phyloP scores from a whole-genome alignment of 2,797 vertebrate genomes.

The Onychomys arenicola region DNA sequence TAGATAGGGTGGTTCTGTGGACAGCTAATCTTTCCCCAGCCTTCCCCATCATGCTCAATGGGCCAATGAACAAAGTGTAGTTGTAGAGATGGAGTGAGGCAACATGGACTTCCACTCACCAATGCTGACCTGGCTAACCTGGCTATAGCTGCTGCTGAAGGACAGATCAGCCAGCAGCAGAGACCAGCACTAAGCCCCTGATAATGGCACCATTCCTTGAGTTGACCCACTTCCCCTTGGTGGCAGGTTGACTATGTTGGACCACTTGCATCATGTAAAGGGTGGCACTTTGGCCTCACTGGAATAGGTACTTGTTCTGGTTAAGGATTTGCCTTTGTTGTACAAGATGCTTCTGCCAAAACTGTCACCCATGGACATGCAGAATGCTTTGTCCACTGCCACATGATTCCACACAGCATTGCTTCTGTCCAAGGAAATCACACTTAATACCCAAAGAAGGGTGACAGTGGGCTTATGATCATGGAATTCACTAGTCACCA shows the following conservation, averaged over 20 bases:
- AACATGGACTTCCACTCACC: not conserved
- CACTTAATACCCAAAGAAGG: not conserved
- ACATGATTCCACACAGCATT: not conserved
- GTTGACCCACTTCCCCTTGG: not conserved
- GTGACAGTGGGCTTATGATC: no score
- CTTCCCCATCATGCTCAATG: not conserved
- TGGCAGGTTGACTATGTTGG: not conserved
- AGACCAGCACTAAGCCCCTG: not conserved
- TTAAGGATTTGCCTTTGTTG: not conserved
- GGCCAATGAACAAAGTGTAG: not conserved
- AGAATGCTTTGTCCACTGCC: not conserved
- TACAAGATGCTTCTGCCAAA: not conserved
- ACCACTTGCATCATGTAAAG: not conserved
- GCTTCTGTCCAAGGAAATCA: not conserved
- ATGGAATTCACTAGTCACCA: no score
- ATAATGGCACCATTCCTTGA: no score
- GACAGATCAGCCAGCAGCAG: not conserved
- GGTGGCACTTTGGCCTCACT: not conserved
- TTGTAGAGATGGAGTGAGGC: not conserved
- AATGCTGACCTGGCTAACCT: not conserved
- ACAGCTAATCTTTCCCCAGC: not conserved
- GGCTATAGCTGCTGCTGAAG: not conserved
- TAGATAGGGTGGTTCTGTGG: not conserved
- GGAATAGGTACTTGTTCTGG: not conserved
- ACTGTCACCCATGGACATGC: not conserved